phyloP scores from a whole-genome alignment of 1,140 invertebrate species.

The Zaprionus vittiger region DNA sequence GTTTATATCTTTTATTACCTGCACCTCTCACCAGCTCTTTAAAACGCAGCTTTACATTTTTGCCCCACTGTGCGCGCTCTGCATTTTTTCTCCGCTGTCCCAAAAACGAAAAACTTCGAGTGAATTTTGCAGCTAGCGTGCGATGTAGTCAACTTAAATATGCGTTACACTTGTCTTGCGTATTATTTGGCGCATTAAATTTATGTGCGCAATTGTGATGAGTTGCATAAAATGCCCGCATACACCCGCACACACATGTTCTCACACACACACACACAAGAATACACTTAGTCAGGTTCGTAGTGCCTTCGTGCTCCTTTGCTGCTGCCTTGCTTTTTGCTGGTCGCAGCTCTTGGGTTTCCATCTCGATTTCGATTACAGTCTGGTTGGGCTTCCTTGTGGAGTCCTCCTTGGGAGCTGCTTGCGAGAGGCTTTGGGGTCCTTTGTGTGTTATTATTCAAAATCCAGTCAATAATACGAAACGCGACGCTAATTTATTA shows the following conservation, averaged over 20 bases:
- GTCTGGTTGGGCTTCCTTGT: not conserved
- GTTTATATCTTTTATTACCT: too few relatives aligned
- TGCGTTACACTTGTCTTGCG: conserved; percentile 66
- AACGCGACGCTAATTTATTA: conserved; percentile 79
- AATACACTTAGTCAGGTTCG: not conserved
- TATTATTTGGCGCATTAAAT: conserved; percentile 79
- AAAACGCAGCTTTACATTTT: not conserved
- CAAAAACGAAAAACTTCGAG: conserved; percentile 10
- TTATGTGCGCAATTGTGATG: conserved; percentile 80
- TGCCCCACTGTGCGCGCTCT: conserved; percentile 4
- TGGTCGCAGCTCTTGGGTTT: conserved; percentile 37
- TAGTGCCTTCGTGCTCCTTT: not conserved
- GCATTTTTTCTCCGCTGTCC: not conserved
- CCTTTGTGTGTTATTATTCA: conserved; percentile 83
- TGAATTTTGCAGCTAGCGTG: conserved; percentile 15
- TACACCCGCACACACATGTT: conserved; percentile 9
- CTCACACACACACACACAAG: not conserved
- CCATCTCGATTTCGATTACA: conserved; percentile 55
- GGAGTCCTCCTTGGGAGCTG: not conserved
- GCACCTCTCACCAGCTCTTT: not conserved
- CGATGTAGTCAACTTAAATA: conserved; percentile 51
- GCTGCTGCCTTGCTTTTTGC: conserved; percentile 34
- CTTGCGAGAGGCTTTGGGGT: conserved; percentile 27
- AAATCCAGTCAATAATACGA: conserved; percentile 83
- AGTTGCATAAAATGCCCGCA: conserved; percentile 59